Evolutionary conservation across 2,797 vertebrate genomes (phyloP).

Genomic region (Typhlichthys subterraneus): DNA sequence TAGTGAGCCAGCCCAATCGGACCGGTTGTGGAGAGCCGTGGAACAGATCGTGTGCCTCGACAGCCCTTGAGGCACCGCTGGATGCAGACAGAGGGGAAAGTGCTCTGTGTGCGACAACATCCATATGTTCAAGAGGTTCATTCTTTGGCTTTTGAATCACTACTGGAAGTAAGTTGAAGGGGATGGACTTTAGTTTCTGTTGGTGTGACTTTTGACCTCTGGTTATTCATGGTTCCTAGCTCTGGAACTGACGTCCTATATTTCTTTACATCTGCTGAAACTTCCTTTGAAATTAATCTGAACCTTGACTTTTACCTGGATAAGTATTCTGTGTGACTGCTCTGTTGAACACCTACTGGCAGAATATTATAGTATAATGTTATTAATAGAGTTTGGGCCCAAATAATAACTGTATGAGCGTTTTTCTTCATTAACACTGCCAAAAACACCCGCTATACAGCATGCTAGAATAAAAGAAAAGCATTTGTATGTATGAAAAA

Average conservation of each 20-base stretch:
- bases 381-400: slow-evolving; percentile 30
- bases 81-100: slow-evolving; percentile 74
- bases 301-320: slow-evolving; percentile 34
- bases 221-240: slow-evolving; percentile 22
- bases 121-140: slow-evolving; percentile 71
- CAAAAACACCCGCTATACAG: slow-evolving; percentile 80
- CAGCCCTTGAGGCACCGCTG: slow-evolving; percentile 71
- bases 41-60: slow-evolving; percentile 57
- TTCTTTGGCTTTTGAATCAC: slow-evolving; percentile 81
- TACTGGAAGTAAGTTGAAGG: slow-evolving; percentile 47
- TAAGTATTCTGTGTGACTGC: slow-evolving; percentile 12
- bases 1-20: slow-evolving; percentile 52
- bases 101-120: slow-evolving; percentile 76
- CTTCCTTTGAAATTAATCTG: slow-evolving; percentile 3
- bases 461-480: slow-evolving; percentile 76
- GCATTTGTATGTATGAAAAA: slow-evolving; percentile 77
- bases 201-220: slow-evolving; percentile 30
- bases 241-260: slow-evolving; percentile 51
- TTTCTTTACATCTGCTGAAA: slow-evolving; percentile 32
- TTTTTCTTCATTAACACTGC: slow-evolving; percentile 75
- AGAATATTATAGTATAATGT: slow-evolving; percentile 6
- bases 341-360: slow-evolving; percentile 3
- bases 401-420: slow-evolving; percentile 35
- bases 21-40: slow-evolving; percentile 49
- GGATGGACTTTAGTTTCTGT: slow-evolving; percentile 15